Percentiles rank a stretch among this genome's conserved stretches.
phyloP scores from a whole-genome alignment of 2,113 vertebrate species.

The Romanogobio albipinnatus region DNA sequence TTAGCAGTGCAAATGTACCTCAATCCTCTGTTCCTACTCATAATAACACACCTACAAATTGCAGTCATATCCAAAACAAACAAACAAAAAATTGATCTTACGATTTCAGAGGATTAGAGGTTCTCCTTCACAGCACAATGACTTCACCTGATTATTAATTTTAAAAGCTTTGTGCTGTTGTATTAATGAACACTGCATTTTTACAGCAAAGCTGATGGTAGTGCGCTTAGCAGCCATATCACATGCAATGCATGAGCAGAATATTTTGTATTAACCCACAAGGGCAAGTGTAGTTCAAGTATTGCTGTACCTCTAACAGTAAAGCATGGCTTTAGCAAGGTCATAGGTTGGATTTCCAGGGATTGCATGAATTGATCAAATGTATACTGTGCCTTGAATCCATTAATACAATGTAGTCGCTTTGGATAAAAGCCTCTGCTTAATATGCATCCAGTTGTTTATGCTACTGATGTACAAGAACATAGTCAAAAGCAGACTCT shows the following conservation, averaged over 20 bases:
- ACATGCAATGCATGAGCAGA: not conserved
- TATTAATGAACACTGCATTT: not conserved
- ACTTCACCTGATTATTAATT: not conserved
- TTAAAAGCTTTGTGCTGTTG: not conserved
- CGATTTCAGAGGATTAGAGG: not conserved
- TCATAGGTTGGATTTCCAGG: not conserved
- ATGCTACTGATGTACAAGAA: not conserved
- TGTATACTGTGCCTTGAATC: not conserved
- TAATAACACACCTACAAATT: not conserved
- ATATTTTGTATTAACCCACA: not conserved
- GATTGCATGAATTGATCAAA: not conserved
- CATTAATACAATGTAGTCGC: not conserved
- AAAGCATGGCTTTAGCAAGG: not conserved
- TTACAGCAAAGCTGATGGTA: not conserved
- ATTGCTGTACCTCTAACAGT: not conserved
- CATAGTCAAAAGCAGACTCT: not conserved
- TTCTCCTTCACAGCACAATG: not conserved
- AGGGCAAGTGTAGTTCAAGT: not conserved
- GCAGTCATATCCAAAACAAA: not conserved
- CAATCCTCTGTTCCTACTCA: not conserved
- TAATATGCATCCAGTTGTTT: not conserved
- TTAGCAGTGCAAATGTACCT: not conserved
- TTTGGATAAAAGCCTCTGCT: not conserved
- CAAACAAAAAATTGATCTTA: not conserved
- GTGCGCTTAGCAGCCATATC: not conserved